phyloP scores from a whole-genome alignment of 2,888 invertebrate species.

The Aphodius sticticus region DNA sequence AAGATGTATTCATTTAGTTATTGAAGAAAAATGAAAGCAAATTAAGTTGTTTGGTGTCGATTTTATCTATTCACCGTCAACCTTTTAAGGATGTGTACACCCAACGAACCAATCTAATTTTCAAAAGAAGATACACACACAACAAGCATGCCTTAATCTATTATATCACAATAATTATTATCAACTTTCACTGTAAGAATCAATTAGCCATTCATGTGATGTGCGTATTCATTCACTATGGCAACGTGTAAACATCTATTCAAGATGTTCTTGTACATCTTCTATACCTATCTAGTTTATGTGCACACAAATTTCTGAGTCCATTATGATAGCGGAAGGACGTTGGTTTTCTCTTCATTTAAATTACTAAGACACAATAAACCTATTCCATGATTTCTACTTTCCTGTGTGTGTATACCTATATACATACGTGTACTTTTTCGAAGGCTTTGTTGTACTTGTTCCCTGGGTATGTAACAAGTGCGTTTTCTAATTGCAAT shows the following conservation, averaged over 20 bases:
- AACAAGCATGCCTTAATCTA: neutral
- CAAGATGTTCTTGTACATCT: neutral
- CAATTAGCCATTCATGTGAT: neutral
- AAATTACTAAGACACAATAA: neutral
- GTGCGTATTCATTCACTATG: constrained; percentile 4
- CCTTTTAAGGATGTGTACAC: neutral
- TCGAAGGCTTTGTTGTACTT: neutral
- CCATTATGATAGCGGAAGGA: neutral
- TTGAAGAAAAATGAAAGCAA: no score
- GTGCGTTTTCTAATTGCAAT: neutral
- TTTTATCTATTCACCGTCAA: neutral
- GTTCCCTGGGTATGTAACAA: neutral
- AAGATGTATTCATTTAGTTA: no score
- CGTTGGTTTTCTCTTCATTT: neutral
- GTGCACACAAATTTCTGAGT: neutral
- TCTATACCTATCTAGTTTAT: neutral
- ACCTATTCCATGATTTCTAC: neutral
- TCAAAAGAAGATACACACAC: neutral
- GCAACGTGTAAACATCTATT: neutral
- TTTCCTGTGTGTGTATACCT: neutral
- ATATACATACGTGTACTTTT: neutral
- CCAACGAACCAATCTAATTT: neutral
- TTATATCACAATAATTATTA: neutral
- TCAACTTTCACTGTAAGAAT: neutral
- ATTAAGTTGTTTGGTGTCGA: no score